Percentiles rank a stretch among this genome's conserved stretches.
Evolutionary conservation across 2,797 vertebrate genomes (phyloP).

Genomic region (Gallinago stenura): DNA sequence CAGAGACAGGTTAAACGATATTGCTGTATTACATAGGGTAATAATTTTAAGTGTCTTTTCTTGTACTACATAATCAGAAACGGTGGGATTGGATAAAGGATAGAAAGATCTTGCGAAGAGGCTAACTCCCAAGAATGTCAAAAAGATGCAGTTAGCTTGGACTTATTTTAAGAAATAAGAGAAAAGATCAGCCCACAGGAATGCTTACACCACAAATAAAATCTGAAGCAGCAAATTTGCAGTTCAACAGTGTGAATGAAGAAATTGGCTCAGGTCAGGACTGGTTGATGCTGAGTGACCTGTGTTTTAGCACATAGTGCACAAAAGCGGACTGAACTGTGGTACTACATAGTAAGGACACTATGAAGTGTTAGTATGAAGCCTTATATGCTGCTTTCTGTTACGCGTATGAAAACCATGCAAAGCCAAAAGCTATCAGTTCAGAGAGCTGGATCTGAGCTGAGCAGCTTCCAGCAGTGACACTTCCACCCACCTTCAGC

Average conservation of each 20-base stretch:
- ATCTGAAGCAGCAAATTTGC: not conserved
- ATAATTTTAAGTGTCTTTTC: not conserved
- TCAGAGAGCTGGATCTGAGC: not conserved
- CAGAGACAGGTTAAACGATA: not conserved
- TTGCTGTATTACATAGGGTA: not conserved
- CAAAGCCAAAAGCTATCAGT: not conserved
- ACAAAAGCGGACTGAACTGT: not conserved
- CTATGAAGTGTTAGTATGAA: too few species aligned
- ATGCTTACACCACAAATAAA: not conserved
- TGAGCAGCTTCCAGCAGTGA: not conserved
- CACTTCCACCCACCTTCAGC: not conserved
- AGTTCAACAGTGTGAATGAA: not conserved
- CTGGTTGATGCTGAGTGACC: not conserved
- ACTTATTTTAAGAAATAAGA: not conserved
- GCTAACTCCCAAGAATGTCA: not conserved
- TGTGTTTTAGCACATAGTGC: not conserved
- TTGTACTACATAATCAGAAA: not conserved
- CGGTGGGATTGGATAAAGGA: not conserved
- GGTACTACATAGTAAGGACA: not conserved
- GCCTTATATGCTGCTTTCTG: not conserved
- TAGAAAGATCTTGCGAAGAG: not conserved
- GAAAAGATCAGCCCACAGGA: not conserved
- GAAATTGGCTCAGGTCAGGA: not conserved
- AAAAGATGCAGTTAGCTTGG: not conserved
- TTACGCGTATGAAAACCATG: not conserved